A percentile compares a stretch with the other conserved stretches of the same genome.
Conservation (phyloP, 1,140 invertebrate genomes). For the Drosophila mayri region DNA sequence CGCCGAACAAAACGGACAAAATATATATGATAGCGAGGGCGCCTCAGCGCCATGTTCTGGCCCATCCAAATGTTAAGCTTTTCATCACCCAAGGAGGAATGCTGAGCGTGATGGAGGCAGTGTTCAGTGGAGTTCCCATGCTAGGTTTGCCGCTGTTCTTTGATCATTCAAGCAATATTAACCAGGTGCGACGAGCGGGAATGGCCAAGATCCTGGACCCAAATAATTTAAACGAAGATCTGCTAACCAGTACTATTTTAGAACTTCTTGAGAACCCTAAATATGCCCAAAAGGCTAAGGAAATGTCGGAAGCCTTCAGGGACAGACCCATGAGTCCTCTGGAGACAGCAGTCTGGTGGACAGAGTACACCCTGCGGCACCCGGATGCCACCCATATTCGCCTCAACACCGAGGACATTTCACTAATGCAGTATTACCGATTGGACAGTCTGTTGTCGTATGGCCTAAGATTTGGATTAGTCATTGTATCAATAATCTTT, state of each 20-base stretch:
- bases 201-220: conserved; percentile 84
- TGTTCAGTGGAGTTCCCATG: conserved; percentile 37
- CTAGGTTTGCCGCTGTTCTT: conserved; percentile 54
- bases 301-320: conserved; percentile 85
- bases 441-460: conserved; percentile 21
- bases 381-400: conserved; percentile 78
- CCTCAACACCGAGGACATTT: conserved; percentile 59
- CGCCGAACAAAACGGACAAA: conserved; percentile 85
- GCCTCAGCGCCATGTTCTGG: conserved; percentile 85
- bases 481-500: conserved; percentile 7
- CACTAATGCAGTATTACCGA: conserved; percentile 38
- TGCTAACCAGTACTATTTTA: conserved; percentile 13
- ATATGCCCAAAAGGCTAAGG: conserved; percentile 17
- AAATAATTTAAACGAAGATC: conserved; percentile 15
- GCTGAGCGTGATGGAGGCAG: conserved; percentile 51
- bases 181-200: conserved; percentile 84
- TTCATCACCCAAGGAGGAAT: conserved; percentile 56
- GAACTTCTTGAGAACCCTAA: conserved; percentile 28
- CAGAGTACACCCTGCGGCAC: conserved; percentile 86
- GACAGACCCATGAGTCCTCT: conserved; percentile 86
- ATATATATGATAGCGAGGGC: conserved; percentile 87
- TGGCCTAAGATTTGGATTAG: conserved; percentile 21
- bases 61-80: conserved; percentile 54
- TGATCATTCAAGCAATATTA: conserved; percentile 56
- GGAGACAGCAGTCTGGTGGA: conserved; percentile 87